Evolutionary conservation across 2,888 invertebrate species (phyloP), one percentile per base, ranked within the genome.

Genomic region (Trissolcus japonicus): DNA sequence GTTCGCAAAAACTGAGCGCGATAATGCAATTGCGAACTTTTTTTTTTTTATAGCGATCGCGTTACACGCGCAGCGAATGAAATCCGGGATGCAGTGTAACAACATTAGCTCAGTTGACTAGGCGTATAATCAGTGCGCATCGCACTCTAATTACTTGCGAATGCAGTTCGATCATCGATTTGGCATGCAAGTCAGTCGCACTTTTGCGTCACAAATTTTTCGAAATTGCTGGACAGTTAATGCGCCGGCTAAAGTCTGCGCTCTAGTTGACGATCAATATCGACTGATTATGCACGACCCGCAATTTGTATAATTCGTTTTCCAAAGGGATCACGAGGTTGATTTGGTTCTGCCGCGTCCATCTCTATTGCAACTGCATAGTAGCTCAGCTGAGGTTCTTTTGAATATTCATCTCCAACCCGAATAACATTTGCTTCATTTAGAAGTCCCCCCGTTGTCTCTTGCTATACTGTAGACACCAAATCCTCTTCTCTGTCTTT

Each of bases 281-380:
- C 59, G 40, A 72, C 77, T 82, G 83, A 83, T 84, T 83, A 84
- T 83, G 84, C 82, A 67, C 80, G 66, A 19, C 61, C 67, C 67
- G 80, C 82, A 81, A 84, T 84, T 84, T 83, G 83, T 81, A 83
- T 83, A 83, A 84, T 84, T 84, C 82, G 83, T 82, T 84, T 81
- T 81, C 78, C 79, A 79, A 82, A 83, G 80, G 81, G 83, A 82
- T 83, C 83, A 83, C 79, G 66, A 53, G 71, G 68, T 50, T 59
- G 74, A 63, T 51, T 60, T 63, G 66, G 62, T 71, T 62, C 66
- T 21, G 61, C 50, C 71, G 66, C 35, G 35, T 76, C 71, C 62
- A 66, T 76, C 71, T 66, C 75, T 60, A 61, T 56, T 63, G 77
- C 77, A 56, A 65, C 53, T 50, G 55, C 68, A 69, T 71, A 35